Conservation (phyloP, 2,888 invertebrate species). For the Nezara viridula region DNA sequence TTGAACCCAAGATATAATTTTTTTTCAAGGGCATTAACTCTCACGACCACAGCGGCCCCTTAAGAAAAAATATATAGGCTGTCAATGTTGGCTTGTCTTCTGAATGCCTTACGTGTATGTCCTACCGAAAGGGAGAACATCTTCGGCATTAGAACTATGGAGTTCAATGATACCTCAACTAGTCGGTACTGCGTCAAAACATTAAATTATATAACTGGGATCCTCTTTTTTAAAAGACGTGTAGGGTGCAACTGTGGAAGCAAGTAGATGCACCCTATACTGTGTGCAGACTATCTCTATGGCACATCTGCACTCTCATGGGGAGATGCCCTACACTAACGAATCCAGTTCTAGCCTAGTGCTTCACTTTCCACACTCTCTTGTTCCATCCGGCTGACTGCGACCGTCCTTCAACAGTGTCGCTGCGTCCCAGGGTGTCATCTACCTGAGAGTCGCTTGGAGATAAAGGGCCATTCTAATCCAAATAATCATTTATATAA, state of each 20-base stretch:
- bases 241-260: neutral
- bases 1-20: too few relatives aligned
- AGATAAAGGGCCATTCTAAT: neutral
- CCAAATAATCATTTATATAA: neutral
- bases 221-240: too few relatives aligned
- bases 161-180: too few relatives aligned
- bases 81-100: too few relatives aligned
- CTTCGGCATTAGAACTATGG: too few relatives aligned
- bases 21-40: too few relatives aligned
- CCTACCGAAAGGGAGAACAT: too few relatives aligned
- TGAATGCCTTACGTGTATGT: too few relatives aligned
- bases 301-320: neutral
- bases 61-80: too few relatives aligned
- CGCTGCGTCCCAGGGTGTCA: neutral
- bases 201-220: too few relatives aligned
- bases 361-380: constrained; percentile 36
- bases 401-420: constrained; percentile 30
- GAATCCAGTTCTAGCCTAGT: constrained; percentile 18
- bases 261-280: neutral
- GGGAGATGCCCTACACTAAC: neutral
- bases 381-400: neutral
- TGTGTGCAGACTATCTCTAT: neutral
- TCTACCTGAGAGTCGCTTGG: neutral
- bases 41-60: too few relatives aligned
- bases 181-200: too few relatives aligned